A percentile compares a stretch with the other conserved stretches of the same genome.
phyloP scores from a whole-genome alignment of 2,888 invertebrate species.

The Chymomyza caudatula region DNA sequence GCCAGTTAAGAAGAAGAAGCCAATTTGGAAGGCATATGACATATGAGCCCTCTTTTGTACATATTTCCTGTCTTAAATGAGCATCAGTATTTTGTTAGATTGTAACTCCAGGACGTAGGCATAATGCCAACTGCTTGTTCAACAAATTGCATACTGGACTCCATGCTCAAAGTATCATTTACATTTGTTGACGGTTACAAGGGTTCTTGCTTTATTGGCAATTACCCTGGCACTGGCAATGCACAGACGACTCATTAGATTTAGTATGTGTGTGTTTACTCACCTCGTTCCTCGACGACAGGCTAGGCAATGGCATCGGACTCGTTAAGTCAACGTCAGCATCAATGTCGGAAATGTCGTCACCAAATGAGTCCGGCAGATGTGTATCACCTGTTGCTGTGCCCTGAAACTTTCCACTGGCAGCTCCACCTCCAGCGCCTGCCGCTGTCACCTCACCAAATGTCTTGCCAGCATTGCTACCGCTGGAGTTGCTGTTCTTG shows the following conservation, averaged over 20 bases:
- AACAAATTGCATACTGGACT: not conserved
- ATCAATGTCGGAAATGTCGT: slow-evolving; percentile 91
- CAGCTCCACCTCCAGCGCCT: slow-evolving; percentile 42
- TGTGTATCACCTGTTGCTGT: slow-evolving; percentile 86
- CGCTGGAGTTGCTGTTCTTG: slow-evolving; percentile 69
- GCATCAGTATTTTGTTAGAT: not conserved
- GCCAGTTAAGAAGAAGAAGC: no score
- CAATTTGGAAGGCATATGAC: no score
- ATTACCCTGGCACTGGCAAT: not conserved
- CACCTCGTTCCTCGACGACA: slow-evolving; percentile 76
- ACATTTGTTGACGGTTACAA: not conserved
- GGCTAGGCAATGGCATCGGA: slow-evolving; percentile 80
- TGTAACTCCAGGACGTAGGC: not conserved
- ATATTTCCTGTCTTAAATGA: not conserved
- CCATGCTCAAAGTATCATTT: not conserved
- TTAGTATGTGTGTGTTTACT: slow-evolving; percentile 26
- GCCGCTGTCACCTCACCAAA: slow-evolving; percentile 42
- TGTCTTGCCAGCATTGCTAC: slow-evolving; percentile 53
- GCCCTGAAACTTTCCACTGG: slow-evolving; percentile 81
- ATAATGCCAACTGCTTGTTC: not conserved
- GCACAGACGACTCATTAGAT: not conserved
- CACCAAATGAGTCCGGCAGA: slow-evolving; percentile 87
- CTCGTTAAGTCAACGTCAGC: slow-evolving; percentile 85
- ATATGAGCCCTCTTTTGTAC: no score
- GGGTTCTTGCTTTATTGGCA: not conserved